Conservation (phyloP, 2,113 vertebrate species). For the Sturnira hondurensis region DNA sequence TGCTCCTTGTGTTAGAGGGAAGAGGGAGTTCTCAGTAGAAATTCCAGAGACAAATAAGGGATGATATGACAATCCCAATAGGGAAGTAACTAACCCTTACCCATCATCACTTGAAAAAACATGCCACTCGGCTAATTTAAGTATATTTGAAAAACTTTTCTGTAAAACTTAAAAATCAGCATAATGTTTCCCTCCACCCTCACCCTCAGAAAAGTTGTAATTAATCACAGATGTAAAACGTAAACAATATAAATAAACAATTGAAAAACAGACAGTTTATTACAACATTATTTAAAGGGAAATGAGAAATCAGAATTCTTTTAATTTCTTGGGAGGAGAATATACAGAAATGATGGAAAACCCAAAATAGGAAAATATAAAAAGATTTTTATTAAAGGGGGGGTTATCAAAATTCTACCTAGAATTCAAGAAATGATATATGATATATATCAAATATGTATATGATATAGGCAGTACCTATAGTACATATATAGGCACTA, state of each 20-base stretch:
- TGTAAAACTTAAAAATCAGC: background rate
- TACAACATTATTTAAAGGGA: background rate
- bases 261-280: background rate
- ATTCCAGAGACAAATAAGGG: background rate
- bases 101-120: background rate
- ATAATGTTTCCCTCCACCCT: background rate
- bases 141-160: background rate
- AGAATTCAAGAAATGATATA: background rate
- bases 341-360: background rate
- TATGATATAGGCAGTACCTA: background rate
- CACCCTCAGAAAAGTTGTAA: background rate
- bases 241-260: background rate
- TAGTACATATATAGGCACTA: too few species aligned
- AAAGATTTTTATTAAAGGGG: conserved; percentile 2
- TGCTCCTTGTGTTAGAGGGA: background rate
- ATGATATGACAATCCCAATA: background rate
- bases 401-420: background rate
- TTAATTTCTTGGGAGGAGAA: background rate
- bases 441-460: background rate
- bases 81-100: background rate
- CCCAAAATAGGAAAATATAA: background rate
- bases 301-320: background rate
- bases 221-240: background rate
- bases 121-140: conserved; percentile 9
- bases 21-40: background rate